phyloP scores from a whole-genome alignment of 2,797 vertebrate species.

The Rhincodon typus region DNA sequence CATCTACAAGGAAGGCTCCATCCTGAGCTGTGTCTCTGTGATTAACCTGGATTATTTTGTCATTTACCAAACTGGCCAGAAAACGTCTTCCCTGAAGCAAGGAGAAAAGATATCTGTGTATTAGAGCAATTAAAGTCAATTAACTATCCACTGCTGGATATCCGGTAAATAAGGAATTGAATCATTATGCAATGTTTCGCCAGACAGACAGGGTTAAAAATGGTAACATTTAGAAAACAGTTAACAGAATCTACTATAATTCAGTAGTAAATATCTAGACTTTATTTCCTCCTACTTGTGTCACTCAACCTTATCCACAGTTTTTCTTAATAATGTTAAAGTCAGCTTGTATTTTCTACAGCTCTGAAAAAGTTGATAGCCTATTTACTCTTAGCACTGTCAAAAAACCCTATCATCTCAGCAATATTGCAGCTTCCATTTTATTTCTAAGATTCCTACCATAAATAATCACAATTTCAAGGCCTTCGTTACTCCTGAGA shows the following conservation, averaged over 20 bases:
- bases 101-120: constrained; percentile 30
- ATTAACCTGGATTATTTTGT: constrained; percentile 61
- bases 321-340: neutral
- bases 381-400: neutral
- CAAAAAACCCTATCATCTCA: neutral
- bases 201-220: neutral
- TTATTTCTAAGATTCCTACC: neutral
- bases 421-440: neutral
- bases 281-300: neutral
- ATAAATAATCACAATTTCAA: neutral
- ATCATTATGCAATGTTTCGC: neutral
- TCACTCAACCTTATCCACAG: neutral
- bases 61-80: constrained; percentile 61
- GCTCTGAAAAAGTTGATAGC: neutral
- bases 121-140: neutral
- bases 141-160: neutral
- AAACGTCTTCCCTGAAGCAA: constrained; percentile 62
- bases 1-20: constrained; percentile 60
- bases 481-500: neutral
- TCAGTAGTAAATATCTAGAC: neutral
- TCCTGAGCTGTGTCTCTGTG: constrained; percentile 58
- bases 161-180: neutral
- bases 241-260: neutral
- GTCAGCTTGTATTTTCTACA: neutral
- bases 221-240: neutral